phyloP scores from a whole-genome alignment of 2,888 invertebrate species.

The Dryocosmus kuriphilus region DNA sequence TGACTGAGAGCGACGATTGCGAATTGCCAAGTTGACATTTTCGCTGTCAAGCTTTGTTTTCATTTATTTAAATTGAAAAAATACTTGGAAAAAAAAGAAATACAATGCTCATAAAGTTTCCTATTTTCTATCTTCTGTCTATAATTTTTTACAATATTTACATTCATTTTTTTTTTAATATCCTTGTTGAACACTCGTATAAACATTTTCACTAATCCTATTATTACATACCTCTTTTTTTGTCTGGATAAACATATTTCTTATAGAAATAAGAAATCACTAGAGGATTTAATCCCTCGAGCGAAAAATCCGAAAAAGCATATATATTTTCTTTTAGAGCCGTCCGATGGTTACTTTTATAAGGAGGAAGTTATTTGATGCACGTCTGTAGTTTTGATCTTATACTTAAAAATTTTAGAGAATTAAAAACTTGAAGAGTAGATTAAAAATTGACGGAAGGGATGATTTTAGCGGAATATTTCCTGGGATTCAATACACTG shows the following conservation, averaged over 20 bases:
- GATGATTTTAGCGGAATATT: conserved; percentile 8
- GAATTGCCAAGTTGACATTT: conserved; percentile 21
- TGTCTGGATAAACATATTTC: not conserved
- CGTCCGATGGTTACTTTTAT: not conserved
- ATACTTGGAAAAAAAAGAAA: too few species aligned
- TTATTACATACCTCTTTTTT: not conserved
- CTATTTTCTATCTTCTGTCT: too few species aligned
- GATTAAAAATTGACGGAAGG: not conserved
- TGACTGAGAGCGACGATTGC: not conserved
- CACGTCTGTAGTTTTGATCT: not conserved
- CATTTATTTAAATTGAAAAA: too few species aligned
- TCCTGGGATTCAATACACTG: conserved; percentile 21
- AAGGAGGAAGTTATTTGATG: not conserved
- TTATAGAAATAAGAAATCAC: not conserved
- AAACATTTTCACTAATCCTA: not conserved
- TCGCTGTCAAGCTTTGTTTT: not conserved
- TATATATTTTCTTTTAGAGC: not conserved
- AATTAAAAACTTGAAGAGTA: not conserved
- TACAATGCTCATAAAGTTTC: too few species aligned
- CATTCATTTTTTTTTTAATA: too few species aligned
- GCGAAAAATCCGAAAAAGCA: not conserved
- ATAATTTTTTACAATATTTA: too few species aligned
- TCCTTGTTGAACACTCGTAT: not conserved
- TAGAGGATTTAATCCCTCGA: conserved; percentile 14
- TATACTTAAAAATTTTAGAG: not conserved